Percentiles rank a stretch among this genome's conserved stretches.
Evolutionary conservation across 2,113 vertebrate genomes (phyloP).

Genomic region (Octodon degus): DNA sequence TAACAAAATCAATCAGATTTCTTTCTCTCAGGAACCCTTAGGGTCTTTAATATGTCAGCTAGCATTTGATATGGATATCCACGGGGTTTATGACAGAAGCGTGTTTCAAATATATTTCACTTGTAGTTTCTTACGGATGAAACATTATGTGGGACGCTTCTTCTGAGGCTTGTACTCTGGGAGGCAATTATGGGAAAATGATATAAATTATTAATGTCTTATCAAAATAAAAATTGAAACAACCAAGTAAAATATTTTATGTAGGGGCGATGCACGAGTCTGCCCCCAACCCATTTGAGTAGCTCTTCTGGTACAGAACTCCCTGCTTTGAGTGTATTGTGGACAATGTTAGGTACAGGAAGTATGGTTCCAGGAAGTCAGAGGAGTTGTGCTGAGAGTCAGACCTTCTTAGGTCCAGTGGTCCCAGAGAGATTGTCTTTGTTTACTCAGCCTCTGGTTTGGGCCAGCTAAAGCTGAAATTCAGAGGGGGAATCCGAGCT

Average conservation of each 20-base stretch:
- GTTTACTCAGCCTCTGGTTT: not conserved
- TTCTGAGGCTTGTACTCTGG: not conserved
- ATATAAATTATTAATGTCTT: constrained; percentile 11
- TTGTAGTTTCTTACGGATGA: not conserved
- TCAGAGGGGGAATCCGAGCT: not conserved
- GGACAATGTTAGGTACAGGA: not conserved
- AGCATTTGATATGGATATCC: not conserved
- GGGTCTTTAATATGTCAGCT: not conserved
- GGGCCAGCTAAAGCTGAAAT: not conserved
- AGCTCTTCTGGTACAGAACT: not conserved
- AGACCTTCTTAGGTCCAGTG: not conserved
- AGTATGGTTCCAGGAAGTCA: not conserved
- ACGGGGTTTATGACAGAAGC: not conserved
- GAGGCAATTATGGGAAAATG: not conserved
- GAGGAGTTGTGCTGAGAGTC: not conserved
- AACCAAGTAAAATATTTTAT: not conserved
- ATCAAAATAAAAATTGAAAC: not conserved
- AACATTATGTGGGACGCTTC: not conserved
- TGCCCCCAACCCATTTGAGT: not conserved
- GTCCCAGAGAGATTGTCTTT: not conserved
- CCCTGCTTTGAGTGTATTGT: not conserved
- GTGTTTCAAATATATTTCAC: constrained; percentile 4
- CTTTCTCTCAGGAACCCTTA: constrained; percentile 27
- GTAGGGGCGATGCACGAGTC: not conserved
- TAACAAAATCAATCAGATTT: constrained; percentile 5